phyloP scores from a whole-genome alignment of 2,888 invertebrate species.

The Drosophila testacea region DNA sequence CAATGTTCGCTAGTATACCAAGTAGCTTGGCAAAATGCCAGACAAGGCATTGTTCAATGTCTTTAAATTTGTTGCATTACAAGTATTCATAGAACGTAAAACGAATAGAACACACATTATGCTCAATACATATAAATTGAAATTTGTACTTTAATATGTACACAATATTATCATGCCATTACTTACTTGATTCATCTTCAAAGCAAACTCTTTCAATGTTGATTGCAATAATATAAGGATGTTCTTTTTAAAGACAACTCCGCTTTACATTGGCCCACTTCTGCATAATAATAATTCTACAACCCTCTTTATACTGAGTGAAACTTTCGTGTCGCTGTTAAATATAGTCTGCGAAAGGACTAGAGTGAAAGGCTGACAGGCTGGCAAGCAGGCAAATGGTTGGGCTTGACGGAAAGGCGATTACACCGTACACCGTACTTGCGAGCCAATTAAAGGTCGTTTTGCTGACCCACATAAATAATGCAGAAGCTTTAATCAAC shows the following conservation, averaged over 20 bases:
- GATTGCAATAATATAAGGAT: constrained; percentile 7
- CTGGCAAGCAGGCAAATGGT: background rate
- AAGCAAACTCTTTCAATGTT: constrained; percentile 9
- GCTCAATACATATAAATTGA: constrained; percentile 5
- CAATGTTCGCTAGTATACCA: constrained; percentile 3
- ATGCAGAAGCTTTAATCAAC: constrained; percentile 75
- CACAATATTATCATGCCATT: background rate
- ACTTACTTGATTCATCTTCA: constrained; percentile 8
- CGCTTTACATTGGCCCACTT: constrained; percentile 23
- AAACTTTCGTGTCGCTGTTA: constrained; percentile 44
- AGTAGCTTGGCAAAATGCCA: constrained; percentile 68
- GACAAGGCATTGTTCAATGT: constrained; percentile 44
- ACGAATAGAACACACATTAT: constrained; percentile 22
- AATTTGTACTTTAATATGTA: constrained; percentile 6
- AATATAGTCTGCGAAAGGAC: constrained; percentile 39
- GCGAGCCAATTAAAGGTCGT: constrained; percentile 74
- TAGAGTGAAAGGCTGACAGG: background rate
- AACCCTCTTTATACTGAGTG: constrained; percentile 1
- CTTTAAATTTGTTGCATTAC: constrained; percentile 50
- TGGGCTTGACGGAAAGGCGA: constrained; percentile 3
- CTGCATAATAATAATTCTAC: constrained; percentile 20
- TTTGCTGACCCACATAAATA: constrained; percentile 75
- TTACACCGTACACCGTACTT: constrained; percentile 56
- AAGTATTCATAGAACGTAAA: background rate
- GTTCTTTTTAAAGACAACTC: constrained; percentile 9